Evolutionary conservation across 2,797 vertebrate genomes (phyloP), one percentile per base, ranked within the genome.

Genomic region (Macropus fuliginosus): DNA sequence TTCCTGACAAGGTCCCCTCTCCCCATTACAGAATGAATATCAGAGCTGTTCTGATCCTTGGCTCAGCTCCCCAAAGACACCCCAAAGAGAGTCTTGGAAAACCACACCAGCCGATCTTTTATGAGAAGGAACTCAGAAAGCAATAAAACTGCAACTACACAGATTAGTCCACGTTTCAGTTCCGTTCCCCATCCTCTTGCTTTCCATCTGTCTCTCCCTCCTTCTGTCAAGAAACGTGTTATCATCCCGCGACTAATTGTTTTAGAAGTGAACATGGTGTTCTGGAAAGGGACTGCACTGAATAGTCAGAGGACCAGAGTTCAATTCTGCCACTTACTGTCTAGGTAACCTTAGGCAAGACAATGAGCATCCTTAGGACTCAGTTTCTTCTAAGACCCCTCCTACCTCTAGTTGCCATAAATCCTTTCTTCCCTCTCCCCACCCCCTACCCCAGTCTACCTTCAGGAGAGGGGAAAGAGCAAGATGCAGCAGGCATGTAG

Each of bases 81-180:
- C 8, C 3, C 74, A 81, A 18, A 40, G 1, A 55, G 16, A 91
- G 59, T 12, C 54, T 94, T 87, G 95, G 90, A 92, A 90, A 95
- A 5, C 62, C 18, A 50, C 93, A 55, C 4, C 40, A 95, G 56
- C 74, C 2, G 5, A 62, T 92, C 3, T 97, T 96, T 92, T 92
- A 93, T 1, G 92, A 92, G 27, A 92, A 96, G 81, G 50, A 90
- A 93, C 21, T 95, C 56, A 94, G 91, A 94, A 93, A 91, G 5
- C 14, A 94, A 95, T 93, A 10, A 90, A 91, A 91, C 90, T 12
- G 12, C 95, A 91, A 92, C 18, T 93, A 94, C 95, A 91, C 31
- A 92, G 95, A 94, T 12, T 91, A 56, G 34, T 92, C 29, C 8
- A 92, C n/a, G 50, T 91, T 54, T 96, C 59, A 91, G 81, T 92